phyloP scores from a whole-genome alignment of 1,140 invertebrate genomes.

The Ips nitidus region DNA sequence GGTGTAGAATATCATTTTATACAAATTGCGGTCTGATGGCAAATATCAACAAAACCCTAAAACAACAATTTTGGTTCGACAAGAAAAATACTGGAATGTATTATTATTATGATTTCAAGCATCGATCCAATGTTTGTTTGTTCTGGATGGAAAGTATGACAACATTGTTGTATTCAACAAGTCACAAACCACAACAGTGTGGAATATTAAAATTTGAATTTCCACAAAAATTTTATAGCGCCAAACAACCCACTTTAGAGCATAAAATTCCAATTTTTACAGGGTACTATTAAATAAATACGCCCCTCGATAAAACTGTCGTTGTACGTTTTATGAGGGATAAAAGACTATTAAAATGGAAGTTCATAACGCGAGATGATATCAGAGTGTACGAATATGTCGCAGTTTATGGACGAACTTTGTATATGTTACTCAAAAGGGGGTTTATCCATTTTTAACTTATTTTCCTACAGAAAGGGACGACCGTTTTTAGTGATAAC shows the following conservation, averaged over 20 bases:
- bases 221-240: background rate
- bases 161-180: background rate
- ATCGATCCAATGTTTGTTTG: background rate
- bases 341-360: conserved; percentile 3
- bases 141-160: background rate
- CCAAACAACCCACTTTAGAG: background rate
- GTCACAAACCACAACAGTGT: background rate
- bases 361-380: conserved; percentile 4
- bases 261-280: conserved; percentile 1
- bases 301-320: conserved; percentile 6
- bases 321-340: background rate
- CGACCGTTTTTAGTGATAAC: background rate
- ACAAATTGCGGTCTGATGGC: background rate
- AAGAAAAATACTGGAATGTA: background rate
- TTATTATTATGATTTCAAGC: background rate
- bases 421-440: background rate
- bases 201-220: background rate
- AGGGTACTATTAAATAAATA: conserved; percentile 5
- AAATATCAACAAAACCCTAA: background rate
- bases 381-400: conserved; percentile 4
- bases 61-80: background rate
- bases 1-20: too few relatives aligned
- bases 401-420: background rate
- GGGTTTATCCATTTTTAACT: background rate
- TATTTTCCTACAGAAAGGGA: background rate